phyloP scores from a whole-genome alignment of 2,888 invertebrate species.

The Pycnomerus fuliginosus region DNA sequence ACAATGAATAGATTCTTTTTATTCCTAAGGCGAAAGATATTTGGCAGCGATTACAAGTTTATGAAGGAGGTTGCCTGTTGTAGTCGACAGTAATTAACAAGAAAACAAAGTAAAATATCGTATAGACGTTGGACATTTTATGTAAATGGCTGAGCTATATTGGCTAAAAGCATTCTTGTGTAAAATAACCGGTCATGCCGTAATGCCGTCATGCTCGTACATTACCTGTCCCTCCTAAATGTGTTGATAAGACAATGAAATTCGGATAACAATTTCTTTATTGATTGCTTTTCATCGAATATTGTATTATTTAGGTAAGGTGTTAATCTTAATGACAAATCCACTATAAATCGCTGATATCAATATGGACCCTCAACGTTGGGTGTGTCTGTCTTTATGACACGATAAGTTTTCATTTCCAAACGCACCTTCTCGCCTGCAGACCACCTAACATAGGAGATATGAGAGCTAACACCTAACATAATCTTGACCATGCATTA shows the following conservation, averaged over 20 bases:
- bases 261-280: conserved; percentile 39
- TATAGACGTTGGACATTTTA: conserved; percentile 30
- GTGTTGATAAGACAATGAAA: conserved; percentile 40
- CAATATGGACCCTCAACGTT: conserved; percentile 15
- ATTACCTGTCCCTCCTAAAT: conserved; percentile 39
- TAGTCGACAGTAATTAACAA: conserved; percentile 22
- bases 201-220: conserved; percentile 36
- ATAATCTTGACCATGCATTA: conserved; percentile 11
- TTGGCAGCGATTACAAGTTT: conserved; percentile 16
- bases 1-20: too few species aligned
- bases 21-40: too few species aligned
- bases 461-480: conserved; percentile 9
- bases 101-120: conserved; percentile 25
- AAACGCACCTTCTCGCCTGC: conserved; percentile 10
- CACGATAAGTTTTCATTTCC: conserved; percentile 21
- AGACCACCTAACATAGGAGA: conserved; percentile 13
- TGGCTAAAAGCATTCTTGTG: conserved; percentile 44
- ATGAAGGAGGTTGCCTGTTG: conserved; percentile 12
- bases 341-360: conserved; percentile 22
- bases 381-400: conserved; percentile 19
- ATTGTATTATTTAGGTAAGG: conserved; percentile 36
- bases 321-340: conserved; percentile 31
- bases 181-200: conserved; percentile 35
- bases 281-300: conserved; percentile 39
- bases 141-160: conserved; percentile 40